Base-by-base conservation (phyloP, 2,888 invertebrate genomes). In the Drosophila neotestacea region DNA sequence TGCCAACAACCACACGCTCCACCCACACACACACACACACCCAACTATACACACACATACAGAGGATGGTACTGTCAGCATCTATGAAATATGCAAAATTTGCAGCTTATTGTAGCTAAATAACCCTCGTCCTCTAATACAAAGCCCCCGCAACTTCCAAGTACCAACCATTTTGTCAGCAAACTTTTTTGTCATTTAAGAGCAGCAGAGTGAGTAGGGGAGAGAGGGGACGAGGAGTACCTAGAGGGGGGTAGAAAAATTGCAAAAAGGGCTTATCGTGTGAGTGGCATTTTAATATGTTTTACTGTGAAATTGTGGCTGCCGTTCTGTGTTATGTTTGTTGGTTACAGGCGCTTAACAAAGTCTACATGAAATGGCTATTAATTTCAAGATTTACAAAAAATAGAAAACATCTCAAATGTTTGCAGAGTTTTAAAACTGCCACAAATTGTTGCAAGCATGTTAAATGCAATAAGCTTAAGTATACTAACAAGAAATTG, bases 211-310 rank as follows among this genome's bases (percentile, higher is more conserved):
- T 6, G 34, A 60, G 11, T 9, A 44, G 11, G 6, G 41, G 13
- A 16, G 28, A 4, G 42, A 36, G 28, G 22, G 36, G 0, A 30
- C 6, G 27, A 32, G 10, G 2, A 41, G 30, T 4, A 32, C n/a
- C n/a, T 7, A 28, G 44, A 27, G 28, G 11, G 4, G n/a, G 9
- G 6, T 34, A 47, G 50, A 7, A 41, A 50, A 63, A 63, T 58
- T 30, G 48, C 44, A 50, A 75, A 77, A 65, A 64, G 80, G 69
- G 81, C 73, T 85, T 85, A 88, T 70, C 84, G 73, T 85, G 76
- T 83, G 88, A 85, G 88, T 85, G 84, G 88, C 84, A 85, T 85
- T 85, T 86, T 88, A 85, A 85, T 85, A 85, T 85, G 83, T 86
- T 85, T 80, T 73, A 67, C 66, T 55, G 77, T 69, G 74, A 85